Conservation (phyloP, 2,113 vertebrate genomes). For the Emydocephalus ijimae region DNA sequence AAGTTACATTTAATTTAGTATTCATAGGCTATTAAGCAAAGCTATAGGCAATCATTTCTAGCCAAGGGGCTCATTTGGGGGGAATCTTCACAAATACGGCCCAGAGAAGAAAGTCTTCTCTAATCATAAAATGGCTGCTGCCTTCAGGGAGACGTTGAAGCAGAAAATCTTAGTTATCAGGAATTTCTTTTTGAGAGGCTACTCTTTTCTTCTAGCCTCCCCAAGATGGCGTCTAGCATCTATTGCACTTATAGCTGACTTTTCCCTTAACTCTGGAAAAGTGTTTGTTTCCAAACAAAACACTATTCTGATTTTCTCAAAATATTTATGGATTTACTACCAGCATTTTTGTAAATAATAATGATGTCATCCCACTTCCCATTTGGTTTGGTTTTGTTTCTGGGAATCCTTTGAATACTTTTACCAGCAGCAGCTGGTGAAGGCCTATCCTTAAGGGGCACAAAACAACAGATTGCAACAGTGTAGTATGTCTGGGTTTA, state of each 20-base stretch:
- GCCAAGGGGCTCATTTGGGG: neutral
- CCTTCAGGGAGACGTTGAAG: neutral
- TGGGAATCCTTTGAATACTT: neutral
- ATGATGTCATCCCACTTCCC: neutral
- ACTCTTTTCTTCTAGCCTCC: neutral
- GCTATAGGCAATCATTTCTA: neutral
- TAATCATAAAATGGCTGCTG: neutral
- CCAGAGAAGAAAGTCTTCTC: neutral
- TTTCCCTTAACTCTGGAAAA: neutral
- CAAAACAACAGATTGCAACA: neutral
- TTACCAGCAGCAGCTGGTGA: neutral
- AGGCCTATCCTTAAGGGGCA: neutral
- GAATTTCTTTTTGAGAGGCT: too few relatives aligned
- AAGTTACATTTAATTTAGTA: neutral
- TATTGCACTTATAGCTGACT: neutral
- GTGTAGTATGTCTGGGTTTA: neutral
- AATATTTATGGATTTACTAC: neutral
- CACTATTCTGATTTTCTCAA: neutral
- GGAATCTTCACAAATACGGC: neutral
- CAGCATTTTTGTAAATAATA: neutral
- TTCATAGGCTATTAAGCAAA: neutral
- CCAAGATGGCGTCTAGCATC: neutral
- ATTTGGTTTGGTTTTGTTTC: neutral
- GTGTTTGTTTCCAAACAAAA: neutral
- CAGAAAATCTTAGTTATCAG: neutral